phyloP scores from a whole-genome alignment of 2,797 vertebrate genomes.

The Allenopithecus nigroviridis region DNA sequence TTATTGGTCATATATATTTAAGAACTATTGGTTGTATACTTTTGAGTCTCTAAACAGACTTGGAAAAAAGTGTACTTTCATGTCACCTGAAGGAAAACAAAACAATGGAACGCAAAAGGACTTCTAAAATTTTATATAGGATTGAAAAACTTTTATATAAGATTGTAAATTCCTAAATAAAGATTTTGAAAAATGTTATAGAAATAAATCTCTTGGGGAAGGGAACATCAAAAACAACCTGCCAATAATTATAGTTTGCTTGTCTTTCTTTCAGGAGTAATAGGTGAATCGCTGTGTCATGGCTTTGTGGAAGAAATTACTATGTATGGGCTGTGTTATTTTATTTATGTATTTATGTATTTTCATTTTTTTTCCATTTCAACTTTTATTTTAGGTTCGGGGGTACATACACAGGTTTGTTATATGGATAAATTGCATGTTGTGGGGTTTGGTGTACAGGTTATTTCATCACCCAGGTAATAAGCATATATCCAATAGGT shows the following conservation, averaged over 20 bases:
- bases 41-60: neutral
- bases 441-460: neutral
- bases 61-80: constrained; percentile 18
- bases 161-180: constrained; percentile 21
- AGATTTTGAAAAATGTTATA: neutral
- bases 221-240: neutral
- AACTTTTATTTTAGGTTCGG: neutral
- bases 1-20: constrained; percentile 13
- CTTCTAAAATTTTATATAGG: constrained; percentile 15
- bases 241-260: neutral
- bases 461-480: neutral
- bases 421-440: neutral
- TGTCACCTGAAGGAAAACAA: constrained; percentile 40
- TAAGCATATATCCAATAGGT: neutral
- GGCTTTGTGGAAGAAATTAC: neutral
- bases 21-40: neutral
- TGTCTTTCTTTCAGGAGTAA: neutral
- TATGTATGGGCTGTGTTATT: neutral
- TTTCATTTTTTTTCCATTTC: neutral
- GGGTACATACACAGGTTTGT: neutral
- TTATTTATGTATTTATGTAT: neutral
- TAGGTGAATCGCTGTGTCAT: neutral
- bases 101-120: neutral
- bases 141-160: constrained; percentile 9
- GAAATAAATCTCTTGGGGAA: neutral